A percentile compares a stretch with the other conserved stretches of the same genome.
Evolutionary conservation across 2,113 vertebrate species (phyloP).

Genomic region (Mohoua ochrocephala): DNA sequence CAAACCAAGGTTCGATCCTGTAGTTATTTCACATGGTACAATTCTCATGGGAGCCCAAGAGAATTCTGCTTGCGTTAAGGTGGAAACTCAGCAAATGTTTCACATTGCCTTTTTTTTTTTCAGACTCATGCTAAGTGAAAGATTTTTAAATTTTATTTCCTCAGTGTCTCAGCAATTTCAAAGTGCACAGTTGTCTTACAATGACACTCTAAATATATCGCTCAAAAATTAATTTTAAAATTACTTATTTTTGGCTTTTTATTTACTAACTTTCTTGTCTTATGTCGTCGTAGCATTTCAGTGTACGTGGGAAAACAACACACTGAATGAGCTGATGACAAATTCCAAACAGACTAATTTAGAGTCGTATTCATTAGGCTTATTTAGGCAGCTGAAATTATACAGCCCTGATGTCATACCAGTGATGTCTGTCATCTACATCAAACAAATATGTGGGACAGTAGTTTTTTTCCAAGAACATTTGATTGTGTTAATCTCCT

Average conservation of each 20-base stretch:
- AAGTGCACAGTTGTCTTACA: background rate
- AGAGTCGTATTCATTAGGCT: background rate
- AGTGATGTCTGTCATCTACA: background rate
- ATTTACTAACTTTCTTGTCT: background rate
- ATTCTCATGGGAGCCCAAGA: background rate
- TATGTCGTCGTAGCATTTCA: background rate
- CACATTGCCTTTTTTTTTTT: background rate
- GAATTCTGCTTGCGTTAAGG: background rate
- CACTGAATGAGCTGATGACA: background rate
- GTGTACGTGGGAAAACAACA: background rate
- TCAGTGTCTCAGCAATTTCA: background rate
- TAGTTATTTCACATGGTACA: background rate
- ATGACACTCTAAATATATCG: background rate
- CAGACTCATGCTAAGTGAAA: background rate
- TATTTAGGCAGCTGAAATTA: slow-evolving; percentile 16
- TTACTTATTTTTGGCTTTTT: background rate
- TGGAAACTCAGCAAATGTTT: background rate
- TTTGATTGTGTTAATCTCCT: background rate
- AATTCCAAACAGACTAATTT: background rate
- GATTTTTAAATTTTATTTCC: background rate
- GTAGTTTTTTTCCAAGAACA: background rate
- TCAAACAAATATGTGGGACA: background rate
- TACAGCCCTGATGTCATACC: background rate
- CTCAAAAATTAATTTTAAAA: background rate
- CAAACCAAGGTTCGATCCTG: background rate